These are phyloP conservation scores for Dryomyza anilis DNA, from an alignment of 2,888 invertebrate genomes.

Conservation along the genomic window DNA sequence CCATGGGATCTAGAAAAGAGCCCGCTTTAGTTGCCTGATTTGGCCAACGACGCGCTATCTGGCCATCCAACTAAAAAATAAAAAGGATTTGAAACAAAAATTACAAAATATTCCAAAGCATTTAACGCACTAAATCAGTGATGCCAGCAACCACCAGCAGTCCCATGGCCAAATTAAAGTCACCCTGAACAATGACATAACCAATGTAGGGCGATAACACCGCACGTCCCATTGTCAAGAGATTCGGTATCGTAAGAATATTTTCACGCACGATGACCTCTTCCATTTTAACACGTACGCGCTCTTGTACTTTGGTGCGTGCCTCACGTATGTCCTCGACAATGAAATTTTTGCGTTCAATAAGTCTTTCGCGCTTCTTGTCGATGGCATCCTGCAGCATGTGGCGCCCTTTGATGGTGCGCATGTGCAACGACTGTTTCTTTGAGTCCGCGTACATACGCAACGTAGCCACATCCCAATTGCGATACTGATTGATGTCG, in stretches of 20 bases:
- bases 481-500: slow-evolving; percentile 54
- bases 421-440: slow-evolving; percentile 52
- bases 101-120: not conserved
- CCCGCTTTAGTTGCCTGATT: slow-evolving; percentile 92
- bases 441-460: slow-evolving; percentile 56
- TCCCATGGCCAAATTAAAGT: slow-evolving; percentile 80
- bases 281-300: slow-evolving; percentile 77
- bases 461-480: slow-evolving; percentile 55
- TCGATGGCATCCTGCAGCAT: slow-evolving; percentile 67
- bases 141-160: slow-evolving; percentile 85
- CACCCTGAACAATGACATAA: slow-evolving; percentile 81
- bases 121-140: slow-evolving; percentile 80
- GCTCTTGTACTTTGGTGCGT: slow-evolving; percentile 72
- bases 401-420: slow-evolving; percentile 62
- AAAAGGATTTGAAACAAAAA: not conserved
- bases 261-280: slow-evolving; percentile 74
- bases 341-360: slow-evolving; percentile 68
- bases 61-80: slow-evolving; percentile 80
- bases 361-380: slow-evolving; percentile 68
- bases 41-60: slow-evolving; percentile 91
- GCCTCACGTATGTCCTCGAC: slow-evolving; percentile 75
- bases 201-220: slow-evolving; percentile 86
- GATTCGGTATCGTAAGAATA: slow-evolving; percentile 91
- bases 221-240: slow-evolving; percentile 85
- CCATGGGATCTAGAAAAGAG: slow-evolving; percentile 94